These are phyloP conservation scores for Esox masquinongy DNA, from an alignment of 2,797 vertebrate genomes.

Conservation along the genomic window DNA sequence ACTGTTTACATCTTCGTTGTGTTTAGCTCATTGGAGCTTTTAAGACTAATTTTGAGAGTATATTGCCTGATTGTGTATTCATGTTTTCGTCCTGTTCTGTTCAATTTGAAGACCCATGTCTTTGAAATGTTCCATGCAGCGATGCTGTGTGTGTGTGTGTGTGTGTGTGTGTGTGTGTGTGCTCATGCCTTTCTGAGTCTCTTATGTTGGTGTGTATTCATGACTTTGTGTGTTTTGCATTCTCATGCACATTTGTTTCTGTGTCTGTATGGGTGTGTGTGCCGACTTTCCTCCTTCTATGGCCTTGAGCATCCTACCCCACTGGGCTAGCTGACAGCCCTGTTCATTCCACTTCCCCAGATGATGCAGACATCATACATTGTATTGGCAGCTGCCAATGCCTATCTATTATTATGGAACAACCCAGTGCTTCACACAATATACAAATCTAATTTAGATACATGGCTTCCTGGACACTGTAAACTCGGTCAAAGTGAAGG, in stretches of 20 bases:
- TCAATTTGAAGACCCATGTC: constrained; percentile 4
- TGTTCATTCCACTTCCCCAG: constrained; percentile 75
- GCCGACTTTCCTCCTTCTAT: neutral
- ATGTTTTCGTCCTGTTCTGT: constrained; percentile 15
- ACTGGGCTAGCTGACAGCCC: constrained; percentile 66
- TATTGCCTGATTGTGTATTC: constrained; percentile 25
- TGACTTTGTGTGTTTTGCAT: constrained; percentile 6
- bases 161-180: neutral
- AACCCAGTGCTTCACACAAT: constrained; percentile 79
- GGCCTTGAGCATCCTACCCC: constrained; percentile 48
- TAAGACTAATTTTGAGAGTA: constrained; percentile 1
- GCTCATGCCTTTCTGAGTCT: constrained; percentile 39
- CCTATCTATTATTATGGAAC: constrained; percentile 75
- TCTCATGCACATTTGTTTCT: no score
- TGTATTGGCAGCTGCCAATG: constrained; percentile 86
- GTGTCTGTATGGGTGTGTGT: neutral
- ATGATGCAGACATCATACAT: constrained; percentile 77
- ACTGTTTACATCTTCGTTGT: constrained; percentile 35
- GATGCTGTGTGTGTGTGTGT: constrained; percentile 11
- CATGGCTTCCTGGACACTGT: constrained; percentile 63
- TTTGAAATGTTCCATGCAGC: constrained; percentile 21
- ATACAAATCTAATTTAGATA: constrained; percentile 78
- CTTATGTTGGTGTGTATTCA: constrained; percentile 15
- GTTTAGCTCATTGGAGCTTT: constrained; percentile 4
- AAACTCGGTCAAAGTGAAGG: constrained; percentile 67